Base-by-base conservation (phyloP, 2,113 vertebrate genomes). In the Maccullochella peelii region DNA sequence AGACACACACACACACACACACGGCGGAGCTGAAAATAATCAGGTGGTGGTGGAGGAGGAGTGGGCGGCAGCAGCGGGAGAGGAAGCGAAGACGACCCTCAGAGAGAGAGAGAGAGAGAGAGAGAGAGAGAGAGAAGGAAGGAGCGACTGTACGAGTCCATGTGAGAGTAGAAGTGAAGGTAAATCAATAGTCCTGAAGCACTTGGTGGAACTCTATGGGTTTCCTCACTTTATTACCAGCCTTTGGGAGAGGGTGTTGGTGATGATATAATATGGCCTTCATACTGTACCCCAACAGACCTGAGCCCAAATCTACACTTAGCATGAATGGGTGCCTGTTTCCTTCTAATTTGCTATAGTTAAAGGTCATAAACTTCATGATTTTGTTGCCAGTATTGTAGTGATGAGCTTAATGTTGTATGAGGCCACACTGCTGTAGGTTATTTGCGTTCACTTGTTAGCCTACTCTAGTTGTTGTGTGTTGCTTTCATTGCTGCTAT, bases 1-100 rank as follows among this genome's bases (percentile, higher is more conserved):
- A 61, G 44, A 55, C 69, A 47, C 61, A 47, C 68, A 67, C 82
- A 57, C 61, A 44, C 65, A n/a, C 81, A 69, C 55, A 49, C 69
- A 80, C 59, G 30, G 80, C n/a, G 9, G 74, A 88, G 80, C 86
- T 87, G 85, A 87, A 90, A 94, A 92, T 93, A 93, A 91, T 93
- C 86, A 89, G 85, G 82, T 83, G 82, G 73, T 86, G 90, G 91
- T 82, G 88, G 70, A 89, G 88, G 78, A 88, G 83, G 42, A 44
- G 49, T 84, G 83, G 89, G 84, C 69, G 79, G 85, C 65, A 76
- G 88, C 84, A 88, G 70, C 71, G 57, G 80, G 77, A 88, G 74
- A 84, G 80, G 90, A 84, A 89, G 84, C 54, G 68, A 90, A 91
- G 83, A 85, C 61, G 79, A 86, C 78, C 83, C 84, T 86, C 59